Conservation (phyloP, 2,888 invertebrate genomes). For the Thereva unica region DNA sequence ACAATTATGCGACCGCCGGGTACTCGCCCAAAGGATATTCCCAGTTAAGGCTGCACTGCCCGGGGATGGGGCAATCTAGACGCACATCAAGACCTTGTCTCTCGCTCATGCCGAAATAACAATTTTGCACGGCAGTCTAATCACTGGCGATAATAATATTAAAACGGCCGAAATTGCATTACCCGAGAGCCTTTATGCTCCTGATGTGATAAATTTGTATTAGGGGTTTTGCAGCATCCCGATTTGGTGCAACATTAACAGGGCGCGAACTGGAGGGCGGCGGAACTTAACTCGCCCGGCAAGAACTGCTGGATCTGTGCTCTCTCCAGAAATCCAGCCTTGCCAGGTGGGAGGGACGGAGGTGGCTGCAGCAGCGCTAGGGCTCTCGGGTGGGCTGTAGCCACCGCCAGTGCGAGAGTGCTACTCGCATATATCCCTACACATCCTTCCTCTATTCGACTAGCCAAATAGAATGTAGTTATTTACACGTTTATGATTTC, state of each 20-base stretch:
- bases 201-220: slow-evolving; percentile 41
- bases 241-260: slow-evolving; percentile 39
- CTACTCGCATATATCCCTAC: slow-evolving; percentile 4
- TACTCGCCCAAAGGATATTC: slow-evolving; percentile 2
- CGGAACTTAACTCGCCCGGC: not conserved
- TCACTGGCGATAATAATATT: slow-evolving; percentile 41
- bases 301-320: too few species aligned
- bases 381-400: too few species aligned
- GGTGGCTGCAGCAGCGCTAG: too few species aligned
- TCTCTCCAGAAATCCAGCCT: too few species aligned
- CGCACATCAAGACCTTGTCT: slow-evolving; percentile 15
- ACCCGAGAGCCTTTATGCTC: slow-evolving; percentile 34
- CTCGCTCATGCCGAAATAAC: slow-evolving; percentile 36
- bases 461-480: slow-evolving; percentile 33
- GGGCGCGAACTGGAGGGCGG: slow-evolving; percentile 21
- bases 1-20: slow-evolving; percentile 9
- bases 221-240: slow-evolving; percentile 35
- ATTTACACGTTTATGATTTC: slow-evolving; percentile 41
- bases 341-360: too few species aligned
- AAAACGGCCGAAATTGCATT: slow-evolving; percentile 40
- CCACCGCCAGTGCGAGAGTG: too few species aligned
- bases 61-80: not conserved
- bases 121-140: slow-evolving; percentile 41
- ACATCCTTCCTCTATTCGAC: slow-evolving; percentile 31
- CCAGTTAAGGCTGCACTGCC: slow-evolving; percentile 1